Evolutionary conservation across 2,888 invertebrate genomes (phyloP).

Genomic region (Elgonia sp.): DNA sequence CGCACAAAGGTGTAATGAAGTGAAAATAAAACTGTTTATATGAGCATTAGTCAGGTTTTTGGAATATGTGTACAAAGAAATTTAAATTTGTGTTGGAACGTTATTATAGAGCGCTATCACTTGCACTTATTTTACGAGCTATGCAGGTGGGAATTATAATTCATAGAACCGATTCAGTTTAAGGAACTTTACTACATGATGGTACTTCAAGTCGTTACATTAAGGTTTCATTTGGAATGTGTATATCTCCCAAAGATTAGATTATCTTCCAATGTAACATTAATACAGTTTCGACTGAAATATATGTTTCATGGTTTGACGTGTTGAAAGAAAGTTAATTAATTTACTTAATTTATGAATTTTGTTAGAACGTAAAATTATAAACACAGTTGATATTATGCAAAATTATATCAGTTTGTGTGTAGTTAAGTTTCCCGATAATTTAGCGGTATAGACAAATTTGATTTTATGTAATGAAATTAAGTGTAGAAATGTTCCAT

Average conservation of each 20-base stretch:
- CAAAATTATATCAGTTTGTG: too few species aligned
- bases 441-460: too few species aligned
- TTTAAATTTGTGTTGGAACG: slow-evolving; percentile 27
- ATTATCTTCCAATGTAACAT: slow-evolving; percentile 7
- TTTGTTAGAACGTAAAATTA: background rate
- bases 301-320: background rate
- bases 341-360: background rate
- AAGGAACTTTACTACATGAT: slow-evolving; percentile 47
- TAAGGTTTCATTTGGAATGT: slow-evolving; percentile 28
- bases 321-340: too few species aligned
- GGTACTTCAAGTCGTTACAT: slow-evolving; percentile 24
- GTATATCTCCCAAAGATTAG: slow-evolving; percentile 26
- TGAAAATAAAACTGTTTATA: slow-evolving; percentile 7
- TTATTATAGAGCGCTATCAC: slow-evolving; percentile 28
- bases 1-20: background rate
- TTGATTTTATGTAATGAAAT: too few species aligned
- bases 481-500: too few species aligned
- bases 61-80: slow-evolving; percentile 22
- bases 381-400: background rate
- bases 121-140: slow-evolving; percentile 26
- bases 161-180: slow-evolving; percentile 55
- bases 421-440: too few species aligned
- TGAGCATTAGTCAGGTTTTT: slow-evolving; percentile 28
- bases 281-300: background rate
- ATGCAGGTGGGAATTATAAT: slow-evolving; percentile 42